These are phyloP conservation scores for Xanthostigma xanthostigma DNA, from an alignment of 2,888 invertebrate species.

Conservation along the genomic window DNA sequence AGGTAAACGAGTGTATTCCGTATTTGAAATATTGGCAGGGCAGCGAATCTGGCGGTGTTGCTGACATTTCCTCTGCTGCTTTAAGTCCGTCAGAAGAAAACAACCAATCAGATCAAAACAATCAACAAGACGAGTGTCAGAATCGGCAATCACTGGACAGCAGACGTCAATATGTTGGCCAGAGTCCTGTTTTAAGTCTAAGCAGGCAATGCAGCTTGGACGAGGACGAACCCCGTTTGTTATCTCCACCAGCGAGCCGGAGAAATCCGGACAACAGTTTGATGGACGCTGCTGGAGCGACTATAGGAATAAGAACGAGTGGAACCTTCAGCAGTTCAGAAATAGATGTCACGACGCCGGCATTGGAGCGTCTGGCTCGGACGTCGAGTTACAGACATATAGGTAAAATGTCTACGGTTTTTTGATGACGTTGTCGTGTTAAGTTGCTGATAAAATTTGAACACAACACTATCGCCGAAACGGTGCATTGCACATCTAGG, in stretches of 20 bases:
- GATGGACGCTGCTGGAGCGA: constrained; percentile 19
- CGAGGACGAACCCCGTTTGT: constrained; percentile 12
- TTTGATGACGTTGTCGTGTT: too few species aligned
- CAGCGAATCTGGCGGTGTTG: constrained; percentile 33
- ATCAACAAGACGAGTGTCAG: constrained; percentile 20
- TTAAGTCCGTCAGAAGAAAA: constrained; percentile 19
- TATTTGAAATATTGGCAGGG: constrained; percentile 31
- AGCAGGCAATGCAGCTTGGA: constrained; percentile 9
- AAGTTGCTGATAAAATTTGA: too few species aligned
- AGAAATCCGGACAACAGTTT: neutral
- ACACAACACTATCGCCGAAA: too few species aligned
- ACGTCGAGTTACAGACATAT: constrained; percentile 6
- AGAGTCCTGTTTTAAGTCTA: constrained; percentile 2
- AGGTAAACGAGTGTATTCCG: constrained; percentile 3
- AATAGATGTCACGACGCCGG: too few species aligned
- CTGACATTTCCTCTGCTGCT: constrained; percentile 37
- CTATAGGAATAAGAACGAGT: constrained; percentile 22
- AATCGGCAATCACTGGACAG: constrained; percentile 15
- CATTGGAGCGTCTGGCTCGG: neutral
- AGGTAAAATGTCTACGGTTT: neutral
- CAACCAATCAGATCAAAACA: constrained; percentile 10
- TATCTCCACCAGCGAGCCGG: constrained; percentile 4
- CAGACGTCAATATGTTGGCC: constrained; percentile 5
- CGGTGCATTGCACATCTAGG: too few species aligned
- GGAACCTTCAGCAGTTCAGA: constrained; percentile 12